Evolutionary conservation across 35 echinoderm and acorn worm genomes (phyloP), one percentile per base, ranked within the genome.

Genomic region (Anneissia japonica): DNA sequence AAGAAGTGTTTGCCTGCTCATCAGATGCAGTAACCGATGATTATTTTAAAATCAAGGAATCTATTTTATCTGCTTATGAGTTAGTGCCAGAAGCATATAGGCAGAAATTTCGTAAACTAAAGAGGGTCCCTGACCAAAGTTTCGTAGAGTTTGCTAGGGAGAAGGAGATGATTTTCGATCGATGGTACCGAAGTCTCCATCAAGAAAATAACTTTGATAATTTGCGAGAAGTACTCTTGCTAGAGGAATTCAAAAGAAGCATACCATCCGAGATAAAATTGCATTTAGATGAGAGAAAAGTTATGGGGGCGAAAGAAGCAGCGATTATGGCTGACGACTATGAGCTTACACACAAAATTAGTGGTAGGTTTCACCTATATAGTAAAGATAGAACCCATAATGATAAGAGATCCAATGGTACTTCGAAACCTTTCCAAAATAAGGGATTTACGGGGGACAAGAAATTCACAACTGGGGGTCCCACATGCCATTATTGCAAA

Each of bases 71-170:
- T 33, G 79, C 4, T 19, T 80, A 80, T 81, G 79, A 81, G 16
- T 3, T 81, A 39, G 14, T 37, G 34, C 35, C 79, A 38, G 7
- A 81, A 35, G 79, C 79, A 31, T 37, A 81, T 37, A 81, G 79
- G 79, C 79, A 81, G 35, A 81, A 81, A 37, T 81, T 81, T 81
- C 37, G 79, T 38, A 81, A 81, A 81, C 11, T 81, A 35, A 81
- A 35, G 36, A 81, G 35, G 38, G 36, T 23, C 4, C 11, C 36
- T 37, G 79, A 39, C 30, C 30, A 4, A 5, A 82, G 34, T 19
- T 40, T 12, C 39, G 80, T 82, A 38, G 80, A 82, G 30, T 82
- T 82, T 39, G 33, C 34, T 23, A 9, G 80, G 29, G 80, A 82
- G 37, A 39, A 82, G 39, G 34, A 82, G 29, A 36, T 82, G 37